These are phyloP conservation scores for Pseudopleuronectes americanus DNA, from an alignment of 2,797 vertebrate species.

Conservation along the genomic window DNA sequence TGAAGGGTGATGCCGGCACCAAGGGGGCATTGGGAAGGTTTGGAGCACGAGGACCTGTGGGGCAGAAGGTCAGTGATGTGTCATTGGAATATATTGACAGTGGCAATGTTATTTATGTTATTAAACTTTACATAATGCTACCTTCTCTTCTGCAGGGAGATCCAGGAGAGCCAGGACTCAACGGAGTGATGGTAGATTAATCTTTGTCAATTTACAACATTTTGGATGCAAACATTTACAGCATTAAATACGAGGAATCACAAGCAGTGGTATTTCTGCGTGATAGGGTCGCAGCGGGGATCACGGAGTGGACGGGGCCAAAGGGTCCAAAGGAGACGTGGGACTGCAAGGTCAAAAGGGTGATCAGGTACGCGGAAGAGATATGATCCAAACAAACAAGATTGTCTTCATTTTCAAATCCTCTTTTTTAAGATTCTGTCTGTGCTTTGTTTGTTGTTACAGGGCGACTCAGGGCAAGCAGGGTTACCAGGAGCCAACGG, in stretches of 20 bases:
- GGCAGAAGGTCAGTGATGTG: conserved; percentile 86
- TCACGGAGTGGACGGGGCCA: conserved; percentile 85
- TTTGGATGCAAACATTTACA: not conserved
- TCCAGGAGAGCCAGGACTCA: conserved; percentile 85
- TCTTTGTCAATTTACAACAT: not conserved
- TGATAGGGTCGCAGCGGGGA: conserved; percentile 86
- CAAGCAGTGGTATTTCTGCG: not conserved
- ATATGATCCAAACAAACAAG: not conserved
- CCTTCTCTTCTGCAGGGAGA: conserved; percentile 83
- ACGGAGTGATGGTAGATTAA: conserved; percentile 81
- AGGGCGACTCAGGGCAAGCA: conserved; percentile 87
- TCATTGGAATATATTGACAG: not conserved
- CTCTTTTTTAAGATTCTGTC: not conserved
- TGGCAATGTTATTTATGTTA: not conserved
- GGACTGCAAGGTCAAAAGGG: conserved; percentile 87
- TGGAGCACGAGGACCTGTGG: conserved; percentile 88
- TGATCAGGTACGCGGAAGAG: conserved; percentile 70
- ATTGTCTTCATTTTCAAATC: not conserved
- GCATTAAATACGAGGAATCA: not conserved
- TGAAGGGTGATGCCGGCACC: conserved; percentile 88
- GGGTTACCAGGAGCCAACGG: conserved; percentile 84
- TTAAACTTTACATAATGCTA: not conserved
- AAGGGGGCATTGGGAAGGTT: conserved; percentile 90
- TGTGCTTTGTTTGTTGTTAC: not conserved
- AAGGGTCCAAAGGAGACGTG: conserved; percentile 87